Conservation (phyloP, 2,113 vertebrate genomes). For the Bufo gargarizans region DNA sequence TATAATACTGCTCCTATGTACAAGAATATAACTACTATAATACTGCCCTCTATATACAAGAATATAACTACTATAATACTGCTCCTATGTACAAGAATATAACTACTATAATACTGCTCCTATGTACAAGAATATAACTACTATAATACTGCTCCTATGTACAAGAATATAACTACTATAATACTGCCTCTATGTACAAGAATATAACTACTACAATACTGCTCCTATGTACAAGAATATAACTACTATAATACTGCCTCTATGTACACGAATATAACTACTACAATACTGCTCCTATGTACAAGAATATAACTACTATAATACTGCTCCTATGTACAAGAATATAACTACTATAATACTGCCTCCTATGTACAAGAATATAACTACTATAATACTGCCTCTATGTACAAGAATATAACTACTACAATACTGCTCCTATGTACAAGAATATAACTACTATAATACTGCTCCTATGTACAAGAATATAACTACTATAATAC, state of each 20-base stretch:
- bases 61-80: too few relatives aligned
- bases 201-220: neutral
- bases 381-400: neutral
- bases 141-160: too few relatives aligned
- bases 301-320: constrained; percentile 4
- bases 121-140: too few relatives aligned
- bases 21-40: too few relatives aligned
- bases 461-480: neutral
- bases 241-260: too few relatives aligned
- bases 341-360: neutral
- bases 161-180: constrained; percentile 3
- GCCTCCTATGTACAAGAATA: neutral
- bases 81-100: too few relatives aligned
- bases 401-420: neutral
- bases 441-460: neutral
- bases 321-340: neutral
- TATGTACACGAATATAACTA: too few relatives aligned
- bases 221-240: too few relatives aligned
- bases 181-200: too few relatives aligned
- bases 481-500: constrained; percentile 3
- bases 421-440: neutral
- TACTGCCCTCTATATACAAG: too few relatives aligned
- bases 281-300: too few relatives aligned
- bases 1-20: too few relatives aligned
- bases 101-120: neutral